Evolutionary conservation across 2,113 vertebrate species (phyloP), one percentile per base, ranked within the genome.

Genomic region (Suricata suricatta): DNA sequence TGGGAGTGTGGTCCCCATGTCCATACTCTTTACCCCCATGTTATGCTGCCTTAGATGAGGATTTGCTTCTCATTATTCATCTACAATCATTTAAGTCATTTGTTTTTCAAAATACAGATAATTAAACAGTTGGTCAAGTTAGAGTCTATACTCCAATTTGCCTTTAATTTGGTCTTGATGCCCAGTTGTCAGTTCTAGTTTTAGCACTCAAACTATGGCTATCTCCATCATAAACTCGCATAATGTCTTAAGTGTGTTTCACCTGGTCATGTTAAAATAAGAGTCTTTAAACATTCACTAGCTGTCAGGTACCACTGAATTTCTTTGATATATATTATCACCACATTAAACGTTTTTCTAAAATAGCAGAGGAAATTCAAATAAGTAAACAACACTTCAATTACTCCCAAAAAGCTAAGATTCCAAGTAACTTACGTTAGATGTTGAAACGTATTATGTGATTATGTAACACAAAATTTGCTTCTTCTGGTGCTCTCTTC

Each of bases 331-430:
- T 72, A 25, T 88, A 72, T 83, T 41, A 66, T 50, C 8, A 52
- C n/a, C 31, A 91, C 31, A 93, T 85, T 54, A 7, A 8, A 11
- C 2, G 15, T 71, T 71, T 91, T 95, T 92, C 57, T 86, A 80
- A 97, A 97, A 92, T 85, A 9, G 69, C 15, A 97, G 38, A 68
- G 47, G 31, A 85, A 93, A 93, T 38, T 66, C 57, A 80, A 44
- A 72, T 19, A 54, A 23, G 5, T 41, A 96, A 85, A 14, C 25
- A 91, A 66, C n/a, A 64, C n/a, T n/a, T 25, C 21, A 94, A 72
- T 85, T 85, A 64, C 13, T 52, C 29, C 13, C 14, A 35, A 95
- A 89, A 47, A 52, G 7, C n/a, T 82, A 31, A 13, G 25, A 15
- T 69, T 84, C 69, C 76, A 88, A 90, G 44, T 57, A 76, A 87